phyloP scores from a whole-genome alignment of 2,797 vertebrate species.

The Pangasius mekongensis region DNA sequence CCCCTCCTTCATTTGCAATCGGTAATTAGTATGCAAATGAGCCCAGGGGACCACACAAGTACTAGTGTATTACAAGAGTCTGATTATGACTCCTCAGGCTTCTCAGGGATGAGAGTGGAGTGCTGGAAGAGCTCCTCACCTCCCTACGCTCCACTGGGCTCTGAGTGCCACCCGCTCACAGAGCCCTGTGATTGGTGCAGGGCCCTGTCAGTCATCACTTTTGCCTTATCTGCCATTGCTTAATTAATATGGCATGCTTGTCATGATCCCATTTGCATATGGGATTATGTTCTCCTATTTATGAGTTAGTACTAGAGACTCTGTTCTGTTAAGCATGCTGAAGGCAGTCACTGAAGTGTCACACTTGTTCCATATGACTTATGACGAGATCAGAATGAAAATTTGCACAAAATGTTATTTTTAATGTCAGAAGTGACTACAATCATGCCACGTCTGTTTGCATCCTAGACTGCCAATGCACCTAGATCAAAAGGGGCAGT shows the following conservation, averaged over 20 bases:
- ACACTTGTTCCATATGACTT: conserved; percentile 13
- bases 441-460: neutral
- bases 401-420: neutral
- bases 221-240: conserved; percentile 38
- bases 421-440: conserved; percentile 25
- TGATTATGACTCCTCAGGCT: conserved; percentile 93
- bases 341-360: neutral
- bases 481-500: conserved; percentile 37
- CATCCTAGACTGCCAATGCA: conserved; percentile 16
- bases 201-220: conserved; percentile 39
- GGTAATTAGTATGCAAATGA: conserved; percentile 99
- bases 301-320: conserved; percentile 39
- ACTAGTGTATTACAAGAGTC: conserved; percentile 99
- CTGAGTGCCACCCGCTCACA: conserved; percentile 42
- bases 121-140: conserved; percentile 56
- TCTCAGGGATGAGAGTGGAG: conserved; percentile 58
- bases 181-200: conserved; percentile 41
- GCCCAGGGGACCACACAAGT: conserved; percentile 98
- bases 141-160: conserved; percentile 48
- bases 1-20: conserved; percentile 93
- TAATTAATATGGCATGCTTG: conserved; percentile 48
- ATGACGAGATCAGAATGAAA: neutral
- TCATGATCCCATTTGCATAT: conserved; percentile 52
- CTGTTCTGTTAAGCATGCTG: neutral
- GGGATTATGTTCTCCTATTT: conserved; percentile 49